phyloP scores from a whole-genome alignment of 2,797 vertebrate species.

The Zenarchopterus dispar region DNA sequence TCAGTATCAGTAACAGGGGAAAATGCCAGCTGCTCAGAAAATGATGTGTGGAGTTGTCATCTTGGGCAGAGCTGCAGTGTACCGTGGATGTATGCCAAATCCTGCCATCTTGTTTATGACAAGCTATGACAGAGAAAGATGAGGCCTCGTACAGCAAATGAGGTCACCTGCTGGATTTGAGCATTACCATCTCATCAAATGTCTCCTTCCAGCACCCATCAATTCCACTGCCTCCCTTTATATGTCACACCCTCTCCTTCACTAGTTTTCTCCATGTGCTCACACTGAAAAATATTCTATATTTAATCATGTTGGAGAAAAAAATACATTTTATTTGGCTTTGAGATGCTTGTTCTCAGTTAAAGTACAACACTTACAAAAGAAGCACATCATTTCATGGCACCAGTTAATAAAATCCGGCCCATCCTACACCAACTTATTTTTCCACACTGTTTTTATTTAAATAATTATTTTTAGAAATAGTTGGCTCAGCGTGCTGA shows the following conservation, averaged over 20 bases:
- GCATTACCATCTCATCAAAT: constrained; percentile 39
- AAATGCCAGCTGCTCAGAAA: constrained; percentile 38
- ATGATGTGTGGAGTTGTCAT: constrained; percentile 54
- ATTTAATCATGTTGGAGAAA: constrained; percentile 7
- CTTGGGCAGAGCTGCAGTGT: constrained; percentile 38
- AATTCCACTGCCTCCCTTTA: constrained; percentile 19
- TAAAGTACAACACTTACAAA: too few species aligned
- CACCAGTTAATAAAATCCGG: too few species aligned
- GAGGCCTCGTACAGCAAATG: constrained; percentile 38
- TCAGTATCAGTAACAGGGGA: constrained; percentile 42
- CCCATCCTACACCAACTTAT: not conserved
- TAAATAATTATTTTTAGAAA: too few species aligned
- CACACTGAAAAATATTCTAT: constrained; percentile 10
- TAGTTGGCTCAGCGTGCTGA: not conserved
- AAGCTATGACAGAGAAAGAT: constrained; percentile 28
- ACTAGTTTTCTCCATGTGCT: constrained; percentile 20
- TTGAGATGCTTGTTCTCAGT: too few species aligned
- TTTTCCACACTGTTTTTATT: not conserved
- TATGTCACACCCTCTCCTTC: constrained; percentile 6
- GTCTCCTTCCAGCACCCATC: constrained; percentile 29
- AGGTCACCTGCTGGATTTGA: constrained; percentile 52
- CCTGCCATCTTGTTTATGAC: constrained; percentile 40
- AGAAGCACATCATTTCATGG: too few species aligned
- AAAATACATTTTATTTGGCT: too few species aligned
- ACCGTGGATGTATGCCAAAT: constrained; percentile 26